Percentiles rank a stretch among this genome's conserved stretches.
phyloP scores from a whole-genome alignment of 2,113 vertebrate species.

The Chaetorhynchus papuensis region DNA sequence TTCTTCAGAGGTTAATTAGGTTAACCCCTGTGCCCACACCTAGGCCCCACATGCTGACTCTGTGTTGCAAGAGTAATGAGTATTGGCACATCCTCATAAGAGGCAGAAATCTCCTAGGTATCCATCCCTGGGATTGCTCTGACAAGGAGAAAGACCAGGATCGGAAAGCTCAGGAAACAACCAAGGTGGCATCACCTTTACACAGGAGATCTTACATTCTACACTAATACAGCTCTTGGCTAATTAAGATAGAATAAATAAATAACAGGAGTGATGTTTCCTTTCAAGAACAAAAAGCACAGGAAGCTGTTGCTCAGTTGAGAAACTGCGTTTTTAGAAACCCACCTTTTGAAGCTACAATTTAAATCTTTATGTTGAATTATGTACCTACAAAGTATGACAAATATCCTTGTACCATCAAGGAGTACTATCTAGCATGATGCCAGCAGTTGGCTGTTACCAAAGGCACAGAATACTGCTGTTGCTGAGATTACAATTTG shows the following conservation, averaged over 20 bases:
- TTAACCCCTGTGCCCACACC: neutral
- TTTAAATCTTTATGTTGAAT: neutral
- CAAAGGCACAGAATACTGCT: neutral
- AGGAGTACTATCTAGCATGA: neutral
- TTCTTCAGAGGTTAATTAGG: neutral
- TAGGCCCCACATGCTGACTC: rapidly evolving
- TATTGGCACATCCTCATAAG: neutral
- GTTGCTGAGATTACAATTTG: neutral
- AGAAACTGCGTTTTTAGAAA: neutral
- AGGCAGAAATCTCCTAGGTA: neutral
- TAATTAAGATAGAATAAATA: neutral
- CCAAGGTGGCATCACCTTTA: neutral
- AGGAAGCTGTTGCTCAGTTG: neutral
- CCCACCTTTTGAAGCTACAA: neutral
- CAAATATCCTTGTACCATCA: neutral
- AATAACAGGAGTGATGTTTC: neutral
- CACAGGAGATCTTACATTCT: neutral
- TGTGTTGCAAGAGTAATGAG: neutral
- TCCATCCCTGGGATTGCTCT: neutral
- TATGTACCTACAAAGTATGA: neutral
- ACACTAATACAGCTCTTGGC: neutral
- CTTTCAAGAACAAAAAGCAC: neutral
- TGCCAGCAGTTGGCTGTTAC: neutral
- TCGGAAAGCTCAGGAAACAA: neutral
- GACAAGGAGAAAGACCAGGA: neutral